Conservation (phyloP, 2,797 vertebrate genomes). For the Cossypha heuglini region DNA sequence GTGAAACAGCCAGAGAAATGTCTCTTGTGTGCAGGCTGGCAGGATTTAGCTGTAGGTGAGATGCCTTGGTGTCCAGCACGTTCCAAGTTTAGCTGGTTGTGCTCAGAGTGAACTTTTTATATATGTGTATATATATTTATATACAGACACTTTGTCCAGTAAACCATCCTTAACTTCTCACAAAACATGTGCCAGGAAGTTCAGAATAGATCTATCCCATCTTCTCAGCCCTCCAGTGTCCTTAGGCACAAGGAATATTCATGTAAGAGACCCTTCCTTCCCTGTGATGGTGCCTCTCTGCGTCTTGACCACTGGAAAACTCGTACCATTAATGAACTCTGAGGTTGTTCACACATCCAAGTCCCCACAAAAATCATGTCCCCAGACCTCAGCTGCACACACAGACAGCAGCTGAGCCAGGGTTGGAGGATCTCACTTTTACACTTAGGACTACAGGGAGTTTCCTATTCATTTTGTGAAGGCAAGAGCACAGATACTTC, state of each 20-base stretch:
- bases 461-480: neutral
- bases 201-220: neutral
- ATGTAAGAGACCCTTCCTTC: neutral
- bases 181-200: neutral
- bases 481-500: neutral
- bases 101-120: neutral
- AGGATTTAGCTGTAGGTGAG: neutral
- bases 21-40: neutral
- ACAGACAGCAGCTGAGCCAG: neutral
- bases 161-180: neutral
- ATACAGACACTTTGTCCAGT: neutral
- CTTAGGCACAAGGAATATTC: neutral
- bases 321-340: neutral
- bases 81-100: neutral
- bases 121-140: no score
- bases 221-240: neutral
- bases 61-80: accelerated
- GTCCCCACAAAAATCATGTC: neutral
- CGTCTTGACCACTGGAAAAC: neutral
- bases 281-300: neutral
- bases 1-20: neutral
- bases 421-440: neutral
- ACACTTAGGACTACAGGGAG: neutral
- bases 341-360: neutral
- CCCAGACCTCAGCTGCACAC: neutral